phyloP scores from a whole-genome alignment of 1,140 invertebrate species.

The Megathymus violae region DNA sequence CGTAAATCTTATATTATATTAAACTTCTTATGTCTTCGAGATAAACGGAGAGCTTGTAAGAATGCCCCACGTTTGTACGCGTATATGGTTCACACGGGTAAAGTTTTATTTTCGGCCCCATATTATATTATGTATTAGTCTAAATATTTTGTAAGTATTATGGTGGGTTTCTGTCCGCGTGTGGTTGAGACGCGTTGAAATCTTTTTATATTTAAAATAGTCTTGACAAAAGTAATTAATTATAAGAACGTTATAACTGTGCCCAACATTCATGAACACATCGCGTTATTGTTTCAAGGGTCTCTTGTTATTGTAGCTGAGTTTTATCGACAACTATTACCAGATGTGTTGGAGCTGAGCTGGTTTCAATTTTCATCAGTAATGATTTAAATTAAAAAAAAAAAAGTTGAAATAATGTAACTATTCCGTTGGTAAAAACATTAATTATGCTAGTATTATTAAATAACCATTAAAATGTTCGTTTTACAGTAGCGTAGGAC shows the following conservation, averaged over 20 bases:
- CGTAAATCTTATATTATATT: constrained; percentile 9
- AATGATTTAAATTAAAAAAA: too few species aligned
- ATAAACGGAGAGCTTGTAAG: not conserved
- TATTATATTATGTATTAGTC: constrained; percentile 11
- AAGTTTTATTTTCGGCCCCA: constrained; percentile 6
- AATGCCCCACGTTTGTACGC: constrained; percentile 13
- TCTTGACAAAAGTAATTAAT: not conserved
- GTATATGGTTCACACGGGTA: constrained; percentile 16
- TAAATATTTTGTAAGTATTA: not conserved
- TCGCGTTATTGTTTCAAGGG: too few species aligned
- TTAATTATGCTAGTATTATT: too few species aligned
- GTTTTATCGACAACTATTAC: too few species aligned
- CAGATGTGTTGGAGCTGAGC: too few species aligned
- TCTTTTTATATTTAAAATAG: not conserved
- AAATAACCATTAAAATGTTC: too few species aligned
- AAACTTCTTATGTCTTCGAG: not conserved
- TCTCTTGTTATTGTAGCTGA: too few species aligned
- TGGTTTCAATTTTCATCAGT: too few species aligned
- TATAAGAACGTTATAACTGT: not conserved
- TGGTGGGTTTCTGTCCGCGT: not conserved
- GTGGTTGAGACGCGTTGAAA: not conserved
- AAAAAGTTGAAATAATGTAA: too few species aligned
- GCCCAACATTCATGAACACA: too few species aligned
- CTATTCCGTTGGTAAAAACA: too few species aligned
- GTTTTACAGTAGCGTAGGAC: too few species aligned